Percentiles rank a stretch among this genome's conserved stretches.
These are phyloP conservation scores for Ifrita kowaldi DNA, from an alignment of 2,113 vertebrate genomes.

Conservation along the genomic window DNA sequence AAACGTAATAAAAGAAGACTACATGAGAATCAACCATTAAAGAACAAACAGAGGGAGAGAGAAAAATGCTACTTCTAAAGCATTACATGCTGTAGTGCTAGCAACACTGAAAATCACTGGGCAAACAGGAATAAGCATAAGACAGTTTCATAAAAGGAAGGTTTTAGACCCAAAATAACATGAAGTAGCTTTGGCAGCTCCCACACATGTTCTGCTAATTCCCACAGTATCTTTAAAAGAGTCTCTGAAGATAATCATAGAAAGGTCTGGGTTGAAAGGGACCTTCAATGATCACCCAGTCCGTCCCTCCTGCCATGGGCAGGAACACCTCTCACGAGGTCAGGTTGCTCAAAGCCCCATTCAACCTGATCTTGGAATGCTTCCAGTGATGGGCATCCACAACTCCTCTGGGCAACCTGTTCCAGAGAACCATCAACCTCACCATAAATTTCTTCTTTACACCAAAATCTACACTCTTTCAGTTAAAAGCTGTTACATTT, in stretches of 20 bases:
- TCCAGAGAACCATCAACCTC: neutral
- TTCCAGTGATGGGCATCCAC: neutral
- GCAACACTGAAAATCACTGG: neutral
- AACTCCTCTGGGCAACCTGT: neutral
- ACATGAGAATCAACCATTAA: neutral
- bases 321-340: neutral
- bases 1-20: neutral
- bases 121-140: neutral
- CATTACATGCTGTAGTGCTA: neutral
- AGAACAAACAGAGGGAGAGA: neutral
- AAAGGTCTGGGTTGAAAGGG: neutral
- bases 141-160: neutral
- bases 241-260: neutral
- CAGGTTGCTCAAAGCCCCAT: neutral
- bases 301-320: fast-evolving
- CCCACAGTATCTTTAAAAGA: neutral
- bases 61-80: neutral
- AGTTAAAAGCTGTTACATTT: neutral
- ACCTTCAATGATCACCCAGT: neutral
- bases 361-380: neutral
- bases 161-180: neutral
- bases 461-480: neutral
- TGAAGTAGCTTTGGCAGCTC: neutral
- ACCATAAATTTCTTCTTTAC: neutral
- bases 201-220: neutral